phyloP scores from a whole-genome alignment of 2,888 invertebrate genomes.

The Scaptomyza reducta region DNA sequence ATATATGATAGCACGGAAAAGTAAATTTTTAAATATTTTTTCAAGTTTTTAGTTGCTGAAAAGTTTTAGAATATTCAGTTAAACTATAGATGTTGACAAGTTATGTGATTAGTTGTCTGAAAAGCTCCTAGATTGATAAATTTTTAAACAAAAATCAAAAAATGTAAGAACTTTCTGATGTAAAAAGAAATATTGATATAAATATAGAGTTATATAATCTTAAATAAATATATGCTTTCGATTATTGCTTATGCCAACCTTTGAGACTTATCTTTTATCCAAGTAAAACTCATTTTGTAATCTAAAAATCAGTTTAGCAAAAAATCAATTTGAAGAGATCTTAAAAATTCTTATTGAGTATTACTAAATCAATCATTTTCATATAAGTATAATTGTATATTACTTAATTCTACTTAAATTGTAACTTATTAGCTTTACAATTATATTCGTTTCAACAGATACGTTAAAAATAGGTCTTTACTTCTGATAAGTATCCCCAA shows the following conservation, averaged over 20 bases:
- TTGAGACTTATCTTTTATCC: background rate
- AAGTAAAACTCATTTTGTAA: background rate
- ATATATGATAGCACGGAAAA: background rate
- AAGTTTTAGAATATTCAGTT: background rate
- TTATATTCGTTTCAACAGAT: too few relatives aligned
- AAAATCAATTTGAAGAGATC: background rate
- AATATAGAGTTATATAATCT: too few relatives aligned
- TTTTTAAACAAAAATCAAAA: background rate
- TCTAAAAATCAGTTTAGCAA: background rate
- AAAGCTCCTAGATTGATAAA: background rate
- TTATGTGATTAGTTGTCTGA: background rate
- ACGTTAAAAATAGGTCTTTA: background rate
- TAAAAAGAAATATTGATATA: background rate
- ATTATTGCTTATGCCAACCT: background rate
- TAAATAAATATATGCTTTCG: too few relatives aligned
- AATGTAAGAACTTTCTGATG: background rate
- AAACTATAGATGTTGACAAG: background rate
- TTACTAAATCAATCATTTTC: background rate
- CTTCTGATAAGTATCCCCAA: background rate
- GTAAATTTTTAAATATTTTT: background rate
- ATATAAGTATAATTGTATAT: background rate
- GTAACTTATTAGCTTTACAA: too few relatives aligned
- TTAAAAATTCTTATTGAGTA: background rate
- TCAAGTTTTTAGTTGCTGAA: conserved; percentile 8
- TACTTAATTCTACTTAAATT: background rate